These are phyloP conservation scores for Dendroctonus ponderosae DNA, from an alignment of 1,140 invertebrate species.

Conservation along the genomic window DNA sequence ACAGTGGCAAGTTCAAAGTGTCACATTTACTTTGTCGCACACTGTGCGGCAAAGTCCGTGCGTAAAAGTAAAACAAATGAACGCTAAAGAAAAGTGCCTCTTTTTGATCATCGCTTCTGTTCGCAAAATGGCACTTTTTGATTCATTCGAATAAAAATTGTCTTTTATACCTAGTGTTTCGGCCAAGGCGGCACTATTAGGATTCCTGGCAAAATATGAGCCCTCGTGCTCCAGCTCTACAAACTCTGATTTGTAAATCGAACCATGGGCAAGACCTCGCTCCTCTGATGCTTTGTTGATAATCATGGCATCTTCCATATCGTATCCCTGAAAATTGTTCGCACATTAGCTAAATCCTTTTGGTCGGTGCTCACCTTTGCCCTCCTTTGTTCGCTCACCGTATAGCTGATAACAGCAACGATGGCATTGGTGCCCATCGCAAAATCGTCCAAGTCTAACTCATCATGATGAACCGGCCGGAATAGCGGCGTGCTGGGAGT, in stretches of 20 bases:
- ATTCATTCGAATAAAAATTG: too few relatives aligned
- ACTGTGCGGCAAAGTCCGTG: too few relatives aligned
- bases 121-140: too few relatives aligned
- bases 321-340: conserved; percentile 76
- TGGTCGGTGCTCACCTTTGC: conserved; percentile 5
- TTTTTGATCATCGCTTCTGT: too few relatives aligned
- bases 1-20: too few relatives aligned
- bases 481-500: conserved; percentile 88
- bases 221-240: conserved; percentile 63
- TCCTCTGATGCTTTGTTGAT: conserved; percentile 94
- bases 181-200: conserved; percentile 56
- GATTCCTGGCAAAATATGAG: conserved; percentile 74
- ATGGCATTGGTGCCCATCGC: conserved; percentile 96
- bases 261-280: conserved; percentile 89
- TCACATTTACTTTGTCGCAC: too few relatives aligned
- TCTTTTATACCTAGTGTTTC: too few relatives aligned
- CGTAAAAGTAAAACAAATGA: too few relatives aligned
- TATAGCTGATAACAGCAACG: conserved; percentile 98
- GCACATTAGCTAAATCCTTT: too few relatives aligned
- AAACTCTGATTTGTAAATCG: conserved; percentile 86
- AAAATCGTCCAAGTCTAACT: conserved; percentile 89
- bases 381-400: too few relatives aligned
- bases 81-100: too few relatives aligned
- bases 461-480: conserved; percentile 82
- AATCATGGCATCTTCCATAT: conserved; percentile 99